Evolutionary conservation across 2,888 invertebrate genomes (phyloP).

Genomic region (Acronicta psi): DNA sequence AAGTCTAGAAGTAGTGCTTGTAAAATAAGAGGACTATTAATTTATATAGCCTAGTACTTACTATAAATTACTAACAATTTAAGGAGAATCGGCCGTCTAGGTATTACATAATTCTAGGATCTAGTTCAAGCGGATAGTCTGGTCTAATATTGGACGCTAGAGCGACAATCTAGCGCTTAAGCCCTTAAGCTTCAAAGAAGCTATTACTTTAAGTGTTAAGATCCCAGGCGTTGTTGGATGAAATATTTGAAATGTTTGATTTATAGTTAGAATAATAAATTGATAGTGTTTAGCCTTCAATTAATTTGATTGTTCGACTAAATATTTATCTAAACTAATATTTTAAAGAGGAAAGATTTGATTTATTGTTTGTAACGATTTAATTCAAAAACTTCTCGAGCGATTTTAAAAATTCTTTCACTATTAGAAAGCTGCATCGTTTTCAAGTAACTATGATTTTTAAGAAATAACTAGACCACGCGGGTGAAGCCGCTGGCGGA

Average conservation of each 20-base stretch:
- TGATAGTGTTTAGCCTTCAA: neutral
- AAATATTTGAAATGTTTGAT: slow-evolving; percentile 22
- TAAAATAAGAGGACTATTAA: neutral
- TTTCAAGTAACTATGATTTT: too few relatives aligned
- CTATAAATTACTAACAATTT: slow-evolving; percentile 5
- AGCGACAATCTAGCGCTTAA: slow-evolving; percentile 47
- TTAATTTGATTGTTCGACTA: too few relatives aligned
- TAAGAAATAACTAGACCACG: too few relatives aligned
- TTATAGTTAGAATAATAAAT: slow-evolving; percentile 1
- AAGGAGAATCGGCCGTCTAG: neutral
- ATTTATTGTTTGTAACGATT: too few relatives aligned
- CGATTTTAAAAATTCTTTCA: too few relatives aligned
- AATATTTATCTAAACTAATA: too few relatives aligned
- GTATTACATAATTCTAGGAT: slow-evolving; percentile 16
- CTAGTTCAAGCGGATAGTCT: slow-evolving; percentile 12
- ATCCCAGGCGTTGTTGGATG: slow-evolving; percentile 23
- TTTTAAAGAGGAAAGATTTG: too few relatives aligned
- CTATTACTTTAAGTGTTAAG: slow-evolving; percentile 46
- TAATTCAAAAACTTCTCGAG: too few relatives aligned
- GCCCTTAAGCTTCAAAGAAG: slow-evolving; percentile 47
- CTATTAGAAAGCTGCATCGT: too few relatives aligned
- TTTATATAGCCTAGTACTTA: neutral
- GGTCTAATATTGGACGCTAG: slow-evolving; percentile 17
- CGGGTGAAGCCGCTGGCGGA: too few relatives aligned
- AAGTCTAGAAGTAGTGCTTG: neutral